Conservation (phyloP, 2,113 vertebrate genomes). For the Agapornis roseicollis region DNA sequence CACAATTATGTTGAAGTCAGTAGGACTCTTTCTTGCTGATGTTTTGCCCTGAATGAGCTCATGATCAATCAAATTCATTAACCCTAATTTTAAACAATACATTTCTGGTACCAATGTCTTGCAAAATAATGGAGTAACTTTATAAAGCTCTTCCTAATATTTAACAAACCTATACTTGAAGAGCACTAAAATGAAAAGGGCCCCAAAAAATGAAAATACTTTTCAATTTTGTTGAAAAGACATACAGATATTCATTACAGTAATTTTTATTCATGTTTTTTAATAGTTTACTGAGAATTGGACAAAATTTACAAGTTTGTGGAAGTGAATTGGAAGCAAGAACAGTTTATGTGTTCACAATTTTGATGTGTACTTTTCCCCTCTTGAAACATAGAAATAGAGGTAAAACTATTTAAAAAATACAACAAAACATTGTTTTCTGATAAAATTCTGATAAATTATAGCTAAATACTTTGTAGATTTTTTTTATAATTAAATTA, state of each 20-base stretch:
- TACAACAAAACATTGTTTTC: not conserved
- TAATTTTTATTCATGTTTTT: not conserved
- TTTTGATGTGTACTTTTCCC: not conserved
- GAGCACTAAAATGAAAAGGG: not conserved
- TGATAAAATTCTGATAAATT: not conserved
- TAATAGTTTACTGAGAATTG: not conserved
- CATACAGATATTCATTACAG: not conserved
- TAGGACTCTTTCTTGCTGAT: not conserved
- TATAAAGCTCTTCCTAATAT: not conserved
- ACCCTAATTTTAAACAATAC: not conserved
- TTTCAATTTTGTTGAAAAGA: not conserved
- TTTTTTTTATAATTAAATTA: not conserved
- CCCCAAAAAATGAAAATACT: accelerated
- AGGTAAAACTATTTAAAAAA: not conserved
- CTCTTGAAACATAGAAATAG: not conserved
- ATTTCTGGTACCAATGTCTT: not conserved
- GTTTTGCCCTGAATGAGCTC: not conserved
- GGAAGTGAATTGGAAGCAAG: not conserved
- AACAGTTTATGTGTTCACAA: not conserved
- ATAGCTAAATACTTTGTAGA: not conserved
- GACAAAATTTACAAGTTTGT: not conserved
- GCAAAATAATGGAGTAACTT: not conserved
- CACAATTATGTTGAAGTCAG: not conserved
- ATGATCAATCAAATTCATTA: not conserved
- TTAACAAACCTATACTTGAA: not conserved